Evolutionary conservation across 2,113 vertebrate genomes (phyloP).

Genomic region (Hippopotamus amphibius): DNA sequence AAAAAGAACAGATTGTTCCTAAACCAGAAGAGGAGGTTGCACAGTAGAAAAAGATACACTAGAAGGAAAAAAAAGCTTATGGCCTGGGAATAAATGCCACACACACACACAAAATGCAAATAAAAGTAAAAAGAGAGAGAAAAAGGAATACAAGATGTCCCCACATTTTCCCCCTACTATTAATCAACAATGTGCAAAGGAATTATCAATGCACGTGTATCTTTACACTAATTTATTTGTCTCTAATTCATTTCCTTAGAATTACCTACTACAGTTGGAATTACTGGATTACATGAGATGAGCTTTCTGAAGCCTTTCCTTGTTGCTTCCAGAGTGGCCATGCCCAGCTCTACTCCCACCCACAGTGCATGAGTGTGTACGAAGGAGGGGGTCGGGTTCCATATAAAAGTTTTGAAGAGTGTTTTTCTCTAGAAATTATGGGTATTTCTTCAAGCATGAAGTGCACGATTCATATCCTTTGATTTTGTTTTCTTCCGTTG

Average conservation of each 20-base stretch:
- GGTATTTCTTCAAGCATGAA: not conserved
- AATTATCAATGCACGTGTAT: not conserved
- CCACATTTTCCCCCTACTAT: not conserved
- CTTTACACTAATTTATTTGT: not conserved
- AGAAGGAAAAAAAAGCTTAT: not conserved
- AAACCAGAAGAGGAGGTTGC: not conserved
- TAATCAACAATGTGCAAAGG: not conserved
- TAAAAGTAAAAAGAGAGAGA: not conserved
- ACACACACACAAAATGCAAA: not conserved
- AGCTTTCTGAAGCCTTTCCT: not conserved
- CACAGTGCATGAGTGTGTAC: not conserved
- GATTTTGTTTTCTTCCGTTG: not conserved
- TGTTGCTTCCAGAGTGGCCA: not conserved
- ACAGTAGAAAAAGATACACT: not conserved
- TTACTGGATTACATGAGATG: not conserved
- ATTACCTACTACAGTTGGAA: not conserved
- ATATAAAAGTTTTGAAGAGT: not conserved
- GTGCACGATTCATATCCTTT: not conserved
- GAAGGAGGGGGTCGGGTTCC: not conserved
- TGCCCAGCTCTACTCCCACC: not conserved
- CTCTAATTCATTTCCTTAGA: not conserved
- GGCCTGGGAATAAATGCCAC: not conserved
- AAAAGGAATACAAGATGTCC: not conserved
- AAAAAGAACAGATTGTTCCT: not conserved
- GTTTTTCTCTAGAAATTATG: not conserved